These are phyloP conservation scores for Sebastes steindachneri DNA, from an alignment of 2,797 vertebrate species.

Conservation along the genomic window DNA sequence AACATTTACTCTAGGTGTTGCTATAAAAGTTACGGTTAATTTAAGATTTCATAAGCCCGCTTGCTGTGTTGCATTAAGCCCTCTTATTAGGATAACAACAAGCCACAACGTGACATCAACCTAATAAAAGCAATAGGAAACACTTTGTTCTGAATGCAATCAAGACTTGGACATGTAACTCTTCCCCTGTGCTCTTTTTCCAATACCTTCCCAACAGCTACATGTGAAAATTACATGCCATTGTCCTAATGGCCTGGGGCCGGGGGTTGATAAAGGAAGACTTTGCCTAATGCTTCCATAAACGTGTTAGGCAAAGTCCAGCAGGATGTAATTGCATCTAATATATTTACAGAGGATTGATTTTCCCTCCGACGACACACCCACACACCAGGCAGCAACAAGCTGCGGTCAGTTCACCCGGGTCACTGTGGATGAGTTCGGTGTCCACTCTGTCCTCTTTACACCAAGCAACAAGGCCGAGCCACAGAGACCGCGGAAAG, in stretches of 20 bases:
- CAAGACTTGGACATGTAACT: constrained; percentile 28
- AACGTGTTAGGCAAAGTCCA: constrained; percentile 82
- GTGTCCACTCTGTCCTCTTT: constrained; percentile 63
- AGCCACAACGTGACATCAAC: constrained; percentile 15
- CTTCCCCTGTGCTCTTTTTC: constrained; percentile 37
- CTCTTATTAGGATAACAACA: constrained; percentile 25
- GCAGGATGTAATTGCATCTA: constrained; percentile 80
- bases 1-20: neutral
- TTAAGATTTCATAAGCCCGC: constrained; percentile 29
- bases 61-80: constrained; percentile 19
- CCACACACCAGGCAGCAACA: constrained; percentile 63
- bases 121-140: constrained; percentile 55
- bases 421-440: constrained; percentile 60
- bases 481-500: constrained; percentile 55
- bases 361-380: constrained; percentile 60
- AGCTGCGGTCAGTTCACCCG: constrained; percentile 52
- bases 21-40: constrained; percentile 15
- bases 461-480: constrained; percentile 59
- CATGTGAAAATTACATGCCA: constrained; percentile 74
- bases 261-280: constrained; percentile 74
- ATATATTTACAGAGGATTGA: constrained; percentile 82
- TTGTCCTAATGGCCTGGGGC: constrained; percentile 63
- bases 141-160: constrained; percentile 52
- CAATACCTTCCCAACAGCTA: constrained; percentile 52
- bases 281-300: constrained; percentile 80